phyloP scores from a whole-genome alignment of 1,140 invertebrate genomes.

The Dreissena rostriformis region DNA sequence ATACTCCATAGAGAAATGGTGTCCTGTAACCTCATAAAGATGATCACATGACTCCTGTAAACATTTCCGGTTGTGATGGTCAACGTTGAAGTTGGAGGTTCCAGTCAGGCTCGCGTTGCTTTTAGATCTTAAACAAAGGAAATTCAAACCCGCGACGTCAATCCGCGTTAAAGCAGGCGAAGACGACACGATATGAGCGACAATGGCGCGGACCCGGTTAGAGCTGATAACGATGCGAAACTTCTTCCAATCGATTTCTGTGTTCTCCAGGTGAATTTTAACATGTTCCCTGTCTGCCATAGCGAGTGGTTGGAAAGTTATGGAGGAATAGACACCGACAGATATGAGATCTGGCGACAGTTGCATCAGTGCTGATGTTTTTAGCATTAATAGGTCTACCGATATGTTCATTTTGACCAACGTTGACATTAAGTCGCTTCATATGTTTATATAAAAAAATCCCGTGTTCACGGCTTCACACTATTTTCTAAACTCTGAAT shows the following conservation, averaged over 20 bases:
- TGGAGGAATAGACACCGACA: conserved; percentile 40
- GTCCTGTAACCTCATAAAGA: no score
- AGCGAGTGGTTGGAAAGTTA: conserved; percentile 9
- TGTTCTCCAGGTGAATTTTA: neutral
- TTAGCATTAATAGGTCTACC: neutral
- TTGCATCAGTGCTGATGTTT: conserved; percentile 10
- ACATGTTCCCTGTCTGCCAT: conserved; percentile 22
- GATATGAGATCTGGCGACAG: conserved; percentile 1
- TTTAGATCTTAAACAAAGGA: conserved; percentile 20
- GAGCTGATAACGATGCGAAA: neutral
- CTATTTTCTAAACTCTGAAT: no score
- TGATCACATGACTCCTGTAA: no score
- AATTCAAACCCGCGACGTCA: conserved; percentile 18
- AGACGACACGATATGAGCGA: conserved; percentile 12
- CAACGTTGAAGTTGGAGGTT: no score
- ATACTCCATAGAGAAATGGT: no score
- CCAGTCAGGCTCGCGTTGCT: neutral
- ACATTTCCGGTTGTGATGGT: no score
- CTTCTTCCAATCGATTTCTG: neutral
- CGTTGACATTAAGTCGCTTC: no score
- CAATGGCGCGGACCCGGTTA: conserved; percentile 1
- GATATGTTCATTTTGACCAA: no score
- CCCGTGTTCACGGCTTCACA: no score
- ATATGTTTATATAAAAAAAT: no score
- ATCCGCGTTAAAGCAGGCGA: conserved; percentile 4